Evolutionary conservation across 2,888 invertebrate species (phyloP).

Genomic region (Amphiduros pacificus): DNA sequence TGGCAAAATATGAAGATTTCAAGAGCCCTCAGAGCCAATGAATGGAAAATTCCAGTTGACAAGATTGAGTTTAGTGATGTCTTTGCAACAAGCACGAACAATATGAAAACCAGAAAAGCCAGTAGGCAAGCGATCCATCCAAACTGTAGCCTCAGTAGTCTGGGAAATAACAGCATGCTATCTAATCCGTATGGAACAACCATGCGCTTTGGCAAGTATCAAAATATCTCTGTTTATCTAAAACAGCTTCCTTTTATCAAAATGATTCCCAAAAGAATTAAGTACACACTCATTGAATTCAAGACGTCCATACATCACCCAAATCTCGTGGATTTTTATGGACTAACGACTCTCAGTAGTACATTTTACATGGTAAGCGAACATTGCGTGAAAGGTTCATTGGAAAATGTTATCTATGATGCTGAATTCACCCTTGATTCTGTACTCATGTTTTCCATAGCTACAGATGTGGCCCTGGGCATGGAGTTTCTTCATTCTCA

Average conservation of each 20-base stretch:
- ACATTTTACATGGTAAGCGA: conserved; percentile 36
- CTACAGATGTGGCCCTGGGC: conserved; percentile 37
- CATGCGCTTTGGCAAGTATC: too few relatives aligned
- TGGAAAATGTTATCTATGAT: conserved; percentile 43
- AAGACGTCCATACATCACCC: conserved; percentile 40
- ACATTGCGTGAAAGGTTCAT: conserved; percentile 42
- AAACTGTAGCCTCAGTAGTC: too few relatives aligned
- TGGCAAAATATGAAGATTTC: conserved; percentile 35
- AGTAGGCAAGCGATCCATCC: too few relatives aligned
- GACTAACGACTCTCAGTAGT: conserved; percentile 38
- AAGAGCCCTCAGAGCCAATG: conserved; percentile 31
- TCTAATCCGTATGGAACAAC: too few relatives aligned
- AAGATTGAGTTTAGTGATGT: too few relatives aligned
- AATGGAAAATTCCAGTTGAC: background rate
- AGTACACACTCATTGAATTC: too few relatives aligned
- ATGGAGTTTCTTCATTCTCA: conserved; percentile 43
- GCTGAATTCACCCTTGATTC: conserved; percentile 40
- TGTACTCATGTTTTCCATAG: conserved; percentile 42
- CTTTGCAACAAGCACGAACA: too few relatives aligned
- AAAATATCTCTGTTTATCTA: too few relatives aligned
- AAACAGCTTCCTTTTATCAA: too few relatives aligned
- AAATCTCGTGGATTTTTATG: conserved; percentile 47
- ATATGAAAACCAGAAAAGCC: too few relatives aligned
- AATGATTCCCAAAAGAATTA: too few relatives aligned
- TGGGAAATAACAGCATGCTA: too few relatives aligned